A percentile compares a stretch with the other conserved stretches of the same genome.
Conservation (phyloP, 2,888 invertebrate species). For the Zelleria hepariella region DNA sequence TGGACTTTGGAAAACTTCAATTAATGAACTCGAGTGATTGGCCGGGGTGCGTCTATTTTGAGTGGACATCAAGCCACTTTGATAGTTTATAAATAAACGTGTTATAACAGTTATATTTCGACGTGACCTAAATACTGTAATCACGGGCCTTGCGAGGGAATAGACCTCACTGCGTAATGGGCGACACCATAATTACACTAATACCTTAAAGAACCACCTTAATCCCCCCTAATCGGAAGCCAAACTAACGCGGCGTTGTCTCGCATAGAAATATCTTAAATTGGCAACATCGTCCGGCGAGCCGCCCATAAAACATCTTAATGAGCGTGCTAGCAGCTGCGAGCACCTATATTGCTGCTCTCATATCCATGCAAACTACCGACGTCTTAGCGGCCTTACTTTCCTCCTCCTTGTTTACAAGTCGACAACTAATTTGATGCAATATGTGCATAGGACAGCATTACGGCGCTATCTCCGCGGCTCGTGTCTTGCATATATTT, state of each 20-base stretch:
- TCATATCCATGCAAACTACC: constrained; percentile 74
- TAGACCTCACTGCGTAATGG: constrained; percentile 59
- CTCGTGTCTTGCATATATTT: constrained; percentile 71
- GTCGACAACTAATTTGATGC: constrained; percentile 73
- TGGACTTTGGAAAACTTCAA: not conserved
- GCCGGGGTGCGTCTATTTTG: too few relatives aligned
- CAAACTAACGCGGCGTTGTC: constrained; percentile 67
- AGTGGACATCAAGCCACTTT: too few relatives aligned
- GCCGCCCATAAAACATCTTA: constrained; percentile 73
- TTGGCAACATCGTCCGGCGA: constrained; percentile 70
- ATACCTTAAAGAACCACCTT: constrained; percentile 68
- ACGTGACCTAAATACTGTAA: constrained; percentile 16
- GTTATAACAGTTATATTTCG: not conserved
- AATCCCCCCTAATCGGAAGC: constrained; percentile 69
- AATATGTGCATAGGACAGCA: constrained; percentile 73
- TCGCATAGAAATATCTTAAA: constrained; percentile 73
- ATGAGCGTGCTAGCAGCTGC: constrained; percentile 72
- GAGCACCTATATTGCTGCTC: constrained; percentile 67
- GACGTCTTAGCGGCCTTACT: constrained; percentile 65
- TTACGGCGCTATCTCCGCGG: constrained; percentile 65
- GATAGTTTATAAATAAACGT: not conserved
- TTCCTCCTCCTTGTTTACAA: constrained; percentile 68
- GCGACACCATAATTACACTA: constrained; percentile 64
- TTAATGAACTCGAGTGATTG: not conserved
- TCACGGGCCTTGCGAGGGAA: constrained; percentile 28